A percentile compares a stretch with the other conserved stretches of the same genome.
These are phyloP conservation scores for Fulmarus glacialis DNA, from an alignment of 2,113 vertebrate genomes.

Conservation along the genomic window DNA sequence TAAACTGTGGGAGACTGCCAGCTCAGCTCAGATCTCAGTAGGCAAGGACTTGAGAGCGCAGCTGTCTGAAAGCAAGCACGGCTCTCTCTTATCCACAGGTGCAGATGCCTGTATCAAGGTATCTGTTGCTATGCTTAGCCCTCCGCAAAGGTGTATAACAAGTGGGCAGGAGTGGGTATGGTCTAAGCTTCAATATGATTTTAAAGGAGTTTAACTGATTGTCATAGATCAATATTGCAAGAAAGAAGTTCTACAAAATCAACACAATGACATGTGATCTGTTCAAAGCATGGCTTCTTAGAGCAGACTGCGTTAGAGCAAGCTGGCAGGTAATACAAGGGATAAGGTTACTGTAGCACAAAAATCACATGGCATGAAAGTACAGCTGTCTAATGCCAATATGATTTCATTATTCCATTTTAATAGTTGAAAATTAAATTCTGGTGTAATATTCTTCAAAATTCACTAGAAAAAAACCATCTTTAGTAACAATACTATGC, in stretches of 20 bases:
- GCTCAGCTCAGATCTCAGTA: background rate
- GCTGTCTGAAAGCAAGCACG: fast-evolving
- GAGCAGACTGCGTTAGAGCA: background rate
- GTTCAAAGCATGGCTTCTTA: background rate
- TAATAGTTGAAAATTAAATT: background rate
- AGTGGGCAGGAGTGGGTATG: background rate
- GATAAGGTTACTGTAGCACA: background rate
- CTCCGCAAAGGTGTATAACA: background rate
- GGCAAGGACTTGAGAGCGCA: background rate
- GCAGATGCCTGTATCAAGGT: background rate
- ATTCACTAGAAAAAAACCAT: background rate
- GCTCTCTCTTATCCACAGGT: background rate
- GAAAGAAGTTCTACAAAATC: background rate
- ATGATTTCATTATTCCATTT: background rate
- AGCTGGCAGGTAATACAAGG: background rate
- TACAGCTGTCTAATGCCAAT: background rate
- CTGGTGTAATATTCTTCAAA: background rate
- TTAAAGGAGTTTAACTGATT: background rate
- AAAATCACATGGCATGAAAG: background rate
- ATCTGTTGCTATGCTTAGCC: background rate
- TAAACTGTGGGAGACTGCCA: background rate
- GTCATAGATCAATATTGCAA: background rate
- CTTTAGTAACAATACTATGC: background rate
- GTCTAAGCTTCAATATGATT: background rate
- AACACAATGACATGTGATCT: background rate